A percentile compares a stretch with the other conserved stretches of the same genome.
Evolutionary conservation across 2,888 invertebrate genomes (phyloP).

Genomic region (Metalampra italica): DNA sequence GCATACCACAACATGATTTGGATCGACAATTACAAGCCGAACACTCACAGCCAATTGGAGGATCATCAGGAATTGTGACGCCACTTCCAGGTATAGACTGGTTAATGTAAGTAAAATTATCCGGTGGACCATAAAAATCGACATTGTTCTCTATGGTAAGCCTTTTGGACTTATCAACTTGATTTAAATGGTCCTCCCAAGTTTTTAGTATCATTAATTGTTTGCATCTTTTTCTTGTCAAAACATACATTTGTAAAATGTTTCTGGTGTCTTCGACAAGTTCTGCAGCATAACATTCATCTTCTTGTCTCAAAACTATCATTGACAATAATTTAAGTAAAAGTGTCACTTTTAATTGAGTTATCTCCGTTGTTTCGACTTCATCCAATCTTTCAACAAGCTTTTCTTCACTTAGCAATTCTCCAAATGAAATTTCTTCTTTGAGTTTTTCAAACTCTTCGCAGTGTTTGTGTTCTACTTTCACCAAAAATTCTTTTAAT

Average conservation of each 20-base stretch:
- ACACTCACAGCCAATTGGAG: slow-evolving; percentile 91
- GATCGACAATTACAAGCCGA: slow-evolving; percentile 74
- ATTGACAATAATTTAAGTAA: slow-evolving; percentile 65
- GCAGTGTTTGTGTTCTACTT: slow-evolving; percentile 50
- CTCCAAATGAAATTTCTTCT: slow-evolving; percentile 61
- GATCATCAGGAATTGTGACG: slow-evolving; percentile 86
- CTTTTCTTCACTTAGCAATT: slow-evolving; percentile 56
- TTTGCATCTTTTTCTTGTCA: slow-evolving; percentile 72
- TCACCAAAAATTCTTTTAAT: slow-evolving; percentile 45
- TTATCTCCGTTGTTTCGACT: slow-evolving; percentile 44
- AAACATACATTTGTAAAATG: slow-evolving; percentile 63
- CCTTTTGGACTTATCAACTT: slow-evolving; percentile 82
- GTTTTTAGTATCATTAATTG: slow-evolving; percentile 80
- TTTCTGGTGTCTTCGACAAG: slow-evolving; percentile 70
- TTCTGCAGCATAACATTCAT: slow-evolving; percentile 49
- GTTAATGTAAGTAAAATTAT: slow-evolving; percentile 90
- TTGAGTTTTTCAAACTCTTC: slow-evolving; percentile 50
- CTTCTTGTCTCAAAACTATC: slow-evolving; percentile 45
- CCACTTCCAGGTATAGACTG: slow-evolving; percentile 84
- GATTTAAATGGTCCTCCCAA: slow-evolving; percentile 88
- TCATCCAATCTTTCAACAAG: slow-evolving; percentile 60
- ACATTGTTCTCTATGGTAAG: slow-evolving; percentile 88
- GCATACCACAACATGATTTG: slow-evolving; percentile 71
- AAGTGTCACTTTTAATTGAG: slow-evolving; percentile 53
- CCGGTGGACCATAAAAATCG: slow-evolving; percentile 90